phyloP scores from a whole-genome alignment of 2,888 invertebrate species.

The Drosophila differens region DNA sequence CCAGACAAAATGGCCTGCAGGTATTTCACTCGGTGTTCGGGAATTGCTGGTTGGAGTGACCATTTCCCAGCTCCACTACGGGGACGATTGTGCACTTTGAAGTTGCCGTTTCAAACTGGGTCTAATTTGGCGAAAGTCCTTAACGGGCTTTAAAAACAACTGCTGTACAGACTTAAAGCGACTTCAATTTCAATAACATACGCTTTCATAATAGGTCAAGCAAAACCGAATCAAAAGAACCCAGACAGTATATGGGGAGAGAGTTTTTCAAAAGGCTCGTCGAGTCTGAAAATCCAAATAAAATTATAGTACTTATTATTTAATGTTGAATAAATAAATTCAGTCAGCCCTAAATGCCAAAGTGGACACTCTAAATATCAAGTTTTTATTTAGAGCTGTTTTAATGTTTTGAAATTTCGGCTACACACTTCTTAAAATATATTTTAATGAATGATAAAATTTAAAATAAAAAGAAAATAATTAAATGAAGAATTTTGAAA shows the following conservation, averaged over 20 bases:
- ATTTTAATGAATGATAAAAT: not conserved
- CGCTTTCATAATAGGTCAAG: conserved; percentile 39
- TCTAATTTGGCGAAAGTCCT: conserved; percentile 68
- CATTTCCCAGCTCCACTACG: conserved; percentile 13
- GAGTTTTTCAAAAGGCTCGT: not conserved
- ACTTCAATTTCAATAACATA: conserved; percentile 33
- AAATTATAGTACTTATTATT: not conserved
- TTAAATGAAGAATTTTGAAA: not conserved
- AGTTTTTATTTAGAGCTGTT: not conserved
- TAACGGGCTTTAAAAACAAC: conserved; percentile 32
- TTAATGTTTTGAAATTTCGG: not conserved
- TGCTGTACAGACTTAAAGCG: conserved; percentile 48
- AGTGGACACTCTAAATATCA: not conserved
- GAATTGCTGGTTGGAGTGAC: conserved; percentile 26
- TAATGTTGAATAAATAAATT: not conserved
- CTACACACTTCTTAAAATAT: not conserved
- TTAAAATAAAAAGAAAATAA: not conserved
- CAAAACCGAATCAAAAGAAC: conserved; percentile 10
- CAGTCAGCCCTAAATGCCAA: not conserved
- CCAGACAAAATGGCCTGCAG: conserved; percentile 26
- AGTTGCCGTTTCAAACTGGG: conserved; percentile 65
- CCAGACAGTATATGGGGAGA: not conserved
- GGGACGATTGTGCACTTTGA: conserved; percentile 62
- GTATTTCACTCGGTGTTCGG: conserved; percentile 24
- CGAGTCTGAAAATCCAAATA: not conserved